phyloP scores from a whole-genome alignment of 2,797 vertebrate genomes.

The Phrynocephalus forsythii region DNA sequence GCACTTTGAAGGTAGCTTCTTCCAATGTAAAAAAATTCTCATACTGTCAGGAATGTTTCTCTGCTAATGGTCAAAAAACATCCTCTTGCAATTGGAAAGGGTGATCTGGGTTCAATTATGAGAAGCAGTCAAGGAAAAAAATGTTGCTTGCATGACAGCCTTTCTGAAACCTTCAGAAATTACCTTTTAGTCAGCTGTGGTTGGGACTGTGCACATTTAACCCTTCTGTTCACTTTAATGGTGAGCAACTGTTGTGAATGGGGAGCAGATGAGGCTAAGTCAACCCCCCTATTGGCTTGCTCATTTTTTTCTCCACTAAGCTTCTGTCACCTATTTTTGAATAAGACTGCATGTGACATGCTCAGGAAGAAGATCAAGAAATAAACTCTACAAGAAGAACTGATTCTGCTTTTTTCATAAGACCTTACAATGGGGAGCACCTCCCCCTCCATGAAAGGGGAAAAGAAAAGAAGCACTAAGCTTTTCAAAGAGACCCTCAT shows the following conservation, averaged over 20 bases:
- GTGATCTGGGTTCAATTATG: background rate
- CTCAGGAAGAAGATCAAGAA: background rate
- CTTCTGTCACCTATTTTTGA: background rate
- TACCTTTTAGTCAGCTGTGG: background rate
- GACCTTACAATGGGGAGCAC: background rate
- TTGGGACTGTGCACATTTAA: background rate
- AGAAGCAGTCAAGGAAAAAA: background rate
- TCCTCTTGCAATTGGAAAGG: background rate
- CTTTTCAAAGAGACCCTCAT: conserved; percentile 43
- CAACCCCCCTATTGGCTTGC: too few relatives aligned
- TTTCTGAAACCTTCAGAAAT: background rate
- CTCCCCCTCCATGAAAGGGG: background rate
- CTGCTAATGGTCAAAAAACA: background rate
- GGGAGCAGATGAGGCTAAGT: background rate
- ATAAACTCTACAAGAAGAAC: background rate
- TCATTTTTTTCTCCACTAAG: background rate
- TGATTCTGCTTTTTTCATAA: background rate
- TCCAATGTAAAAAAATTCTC: background rate
- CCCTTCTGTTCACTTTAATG: background rate
- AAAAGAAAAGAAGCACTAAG: conserved; percentile 27
- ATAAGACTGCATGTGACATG: background rate
- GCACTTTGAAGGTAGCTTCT: background rate
- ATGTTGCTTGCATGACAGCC: background rate
- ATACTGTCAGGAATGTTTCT: background rate
- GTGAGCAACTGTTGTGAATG: background rate